Base-by-base conservation (phyloP, 2,888 invertebrate species). In the Pyrrhosoma nymphula region DNA sequence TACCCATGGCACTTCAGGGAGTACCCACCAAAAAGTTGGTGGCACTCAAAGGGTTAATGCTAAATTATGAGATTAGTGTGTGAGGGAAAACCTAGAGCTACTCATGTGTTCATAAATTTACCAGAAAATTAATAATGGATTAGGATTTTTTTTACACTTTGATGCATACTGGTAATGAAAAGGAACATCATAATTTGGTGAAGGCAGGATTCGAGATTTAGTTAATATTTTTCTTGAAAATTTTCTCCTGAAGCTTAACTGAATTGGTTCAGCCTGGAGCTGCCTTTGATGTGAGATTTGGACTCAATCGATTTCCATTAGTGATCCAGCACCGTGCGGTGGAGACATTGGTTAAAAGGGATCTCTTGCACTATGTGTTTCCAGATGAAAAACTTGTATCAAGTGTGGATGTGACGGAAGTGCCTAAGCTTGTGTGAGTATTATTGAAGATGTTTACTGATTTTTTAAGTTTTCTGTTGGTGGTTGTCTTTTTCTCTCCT, bases 261-360 rank as follows among this genome's bases (percentile, higher is more conserved):
- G 30, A 18, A 12, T 69, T 93, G 69, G 60, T 93, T 39, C 95
- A 95, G 47, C 95, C 95, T 88, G 95, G 95, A 4, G 96, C 96
- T 47, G 95, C 96, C 95, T 96, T 96, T 95, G 96, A 96, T 69
- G 96, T 97, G 10, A 96, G 96, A 39, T 97, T 97, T 93, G 96
- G 96, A 20, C 96, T 96, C 56, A 96, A 96, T 95, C 96, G 97
- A 55, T 96, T 96, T 95, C 96, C 96, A 18, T 88, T 96, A 26
- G 95, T 95, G 96, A 96, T 96, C 18, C 96, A 96, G 96, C 97
- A 97, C 95, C 96, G 96, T 95, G 96, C 97, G 47, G 95, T 97
- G 69, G 96, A 96, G 26, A 95, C 96, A 35, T 95, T 96, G 8
- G 95, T 95, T 8, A 90, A 96, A 26, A 96, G 96, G 95, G 95